Conservation (phyloP, 2,888 invertebrate genomes). For the Lypha dubia region DNA sequence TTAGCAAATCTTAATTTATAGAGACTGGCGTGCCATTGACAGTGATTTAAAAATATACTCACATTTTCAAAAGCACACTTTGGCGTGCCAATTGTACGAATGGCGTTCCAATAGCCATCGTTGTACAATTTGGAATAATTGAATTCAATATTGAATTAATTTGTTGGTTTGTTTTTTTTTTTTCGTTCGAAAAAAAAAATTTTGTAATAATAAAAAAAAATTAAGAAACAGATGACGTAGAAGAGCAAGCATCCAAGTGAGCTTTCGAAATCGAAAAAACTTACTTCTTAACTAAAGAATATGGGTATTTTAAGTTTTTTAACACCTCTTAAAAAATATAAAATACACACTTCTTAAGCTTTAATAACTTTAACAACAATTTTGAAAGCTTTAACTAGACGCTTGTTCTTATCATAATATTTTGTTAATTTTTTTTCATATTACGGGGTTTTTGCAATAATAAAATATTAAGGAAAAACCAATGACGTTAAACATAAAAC, state of each 20-base stretch:
- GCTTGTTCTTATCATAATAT: slow-evolving; percentile 32
- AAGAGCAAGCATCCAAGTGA: slow-evolving; percentile 1
- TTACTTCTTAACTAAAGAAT: slow-evolving; percentile 26
- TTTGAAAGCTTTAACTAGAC: not conserved
- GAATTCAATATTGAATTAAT: not conserved
- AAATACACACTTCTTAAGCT: slow-evolving; percentile 38
- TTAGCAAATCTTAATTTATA: slow-evolving; percentile 55
- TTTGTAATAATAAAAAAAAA: slow-evolving; percentile 57
- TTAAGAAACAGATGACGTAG: slow-evolving; percentile 38
- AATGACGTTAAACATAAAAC: slow-evolving; percentile 8
- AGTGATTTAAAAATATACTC: slow-evolving; percentile 9
- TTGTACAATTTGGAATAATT: slow-evolving; percentile 74
- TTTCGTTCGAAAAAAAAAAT: slow-evolving; percentile 41
- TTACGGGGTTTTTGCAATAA: slow-evolving; percentile 32
- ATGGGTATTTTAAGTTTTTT: not conserved
- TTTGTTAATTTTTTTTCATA: slow-evolving; percentile 54
- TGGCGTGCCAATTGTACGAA: slow-evolving; percentile 80
- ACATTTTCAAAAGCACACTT: slow-evolving; percentile 8
- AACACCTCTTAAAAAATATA: not conserved
- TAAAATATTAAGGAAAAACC: slow-evolving; percentile 50
- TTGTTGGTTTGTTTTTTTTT: slow-evolving; percentile 16
- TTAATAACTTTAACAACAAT: slow-evolving; percentile 14
- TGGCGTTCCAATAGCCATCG: slow-evolving; percentile 79
- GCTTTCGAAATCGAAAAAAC: slow-evolving; percentile 25
- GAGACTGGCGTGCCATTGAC: slow-evolving; percentile 52